Evolutionary conservation across 2,797 vertebrate species (phyloP), one percentile per base, ranked within the genome.

Genomic region (Sebastes trivittatus): DNA sequence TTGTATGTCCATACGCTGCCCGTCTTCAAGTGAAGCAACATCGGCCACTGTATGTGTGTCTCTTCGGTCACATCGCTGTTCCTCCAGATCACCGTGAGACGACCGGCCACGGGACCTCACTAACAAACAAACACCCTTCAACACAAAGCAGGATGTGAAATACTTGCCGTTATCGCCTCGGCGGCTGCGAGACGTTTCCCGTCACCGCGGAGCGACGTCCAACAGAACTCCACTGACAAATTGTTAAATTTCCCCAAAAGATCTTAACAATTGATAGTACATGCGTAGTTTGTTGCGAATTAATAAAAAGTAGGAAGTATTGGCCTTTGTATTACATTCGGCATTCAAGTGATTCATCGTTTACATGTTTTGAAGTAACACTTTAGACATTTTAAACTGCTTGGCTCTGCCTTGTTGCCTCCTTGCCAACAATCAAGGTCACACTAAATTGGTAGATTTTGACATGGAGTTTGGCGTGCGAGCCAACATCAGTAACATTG

Each of bases 111-210:
- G 36, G 25, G 13, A 46, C 14, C 6, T 46, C 56, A 59, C 36
- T 38, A 38, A 16, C 14, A 18, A 46, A 25, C 25, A 18, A 25
- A 20, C 68, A 58, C 4, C n/a, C 22, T 1, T 6, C 56, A 22
- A 1, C 58, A 7, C 11, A 10, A 76, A 78, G 64, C 80, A 67
- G 80, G 80, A 81, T 72, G 65, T 81, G 66, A 54, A 59, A 46
- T 2, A 1, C 8, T 6, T 6, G 6, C 63, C 14, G 38, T 42
- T 16, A 42, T 42, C 38, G 6, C 38, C 11, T 13, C 36, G 11
- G 14, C 1, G 5, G 61, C 72, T 4, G 56, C 3, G 22, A 14
- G 3, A 23, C 34, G 16, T 73, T 70, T 6, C 27, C 20, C n/a
- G 32, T 30, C 2, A n/a, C 9, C 0, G 1, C 2, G 11, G 7